Conservation (phyloP, 1,140 invertebrate species). For the Tribolium madens region DNA sequence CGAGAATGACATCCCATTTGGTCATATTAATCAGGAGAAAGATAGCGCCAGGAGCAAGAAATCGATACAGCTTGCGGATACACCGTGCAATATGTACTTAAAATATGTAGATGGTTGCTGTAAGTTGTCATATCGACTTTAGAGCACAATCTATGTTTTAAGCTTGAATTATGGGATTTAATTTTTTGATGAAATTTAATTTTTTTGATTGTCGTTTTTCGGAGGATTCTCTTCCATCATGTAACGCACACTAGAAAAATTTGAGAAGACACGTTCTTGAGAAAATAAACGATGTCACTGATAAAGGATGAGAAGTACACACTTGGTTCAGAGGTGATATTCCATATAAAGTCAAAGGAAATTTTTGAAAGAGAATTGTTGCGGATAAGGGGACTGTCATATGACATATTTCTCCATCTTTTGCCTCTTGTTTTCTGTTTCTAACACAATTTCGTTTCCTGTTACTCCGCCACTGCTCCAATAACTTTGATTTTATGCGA, state of each 20-base stretch:
- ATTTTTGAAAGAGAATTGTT: too few species aligned
- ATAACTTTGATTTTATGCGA: background rate
- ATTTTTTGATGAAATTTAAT: background rate
- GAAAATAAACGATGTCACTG: background rate
- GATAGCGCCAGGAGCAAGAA: slow-evolving; percentile 17
- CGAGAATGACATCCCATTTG: slow-evolving; percentile 30
- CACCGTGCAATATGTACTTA: slow-evolving; percentile 17
- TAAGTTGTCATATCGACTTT: background rate
- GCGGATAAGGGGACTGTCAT: too few species aligned
- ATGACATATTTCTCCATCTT: background rate
- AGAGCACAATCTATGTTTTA: background rate
- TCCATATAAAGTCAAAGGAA: too few species aligned
- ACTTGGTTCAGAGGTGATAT: too few species aligned
- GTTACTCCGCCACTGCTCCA: background rate
- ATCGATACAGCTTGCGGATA: slow-evolving; percentile 34
- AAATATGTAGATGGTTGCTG: slow-evolving; percentile 22
- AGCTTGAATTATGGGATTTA: background rate
- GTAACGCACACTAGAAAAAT: background rate
- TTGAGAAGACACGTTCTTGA: background rate
- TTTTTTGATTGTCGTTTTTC: too few species aligned
- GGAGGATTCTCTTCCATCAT: background rate
- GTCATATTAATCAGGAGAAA: slow-evolving; percentile 19
- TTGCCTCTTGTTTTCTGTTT: background rate
- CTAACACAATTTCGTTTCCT: background rate
- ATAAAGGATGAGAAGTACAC: background rate